phyloP scores from a whole-genome alignment of 2,797 vertebrate genomes.

The Sebastes taczanowskii region DNA sequence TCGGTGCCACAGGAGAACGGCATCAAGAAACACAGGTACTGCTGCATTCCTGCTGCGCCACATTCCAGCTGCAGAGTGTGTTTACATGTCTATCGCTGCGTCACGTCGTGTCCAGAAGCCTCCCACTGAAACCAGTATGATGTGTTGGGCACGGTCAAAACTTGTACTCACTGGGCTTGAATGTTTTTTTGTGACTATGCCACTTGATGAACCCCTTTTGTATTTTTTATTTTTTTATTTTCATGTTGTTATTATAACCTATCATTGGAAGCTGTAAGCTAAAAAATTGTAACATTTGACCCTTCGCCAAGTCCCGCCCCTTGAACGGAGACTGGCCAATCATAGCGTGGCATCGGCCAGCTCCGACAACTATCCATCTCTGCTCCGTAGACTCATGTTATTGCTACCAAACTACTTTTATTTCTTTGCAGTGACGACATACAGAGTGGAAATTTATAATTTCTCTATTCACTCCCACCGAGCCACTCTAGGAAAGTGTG shows the following conservation, averaged over 20 bases:
- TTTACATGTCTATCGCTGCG: neutral
- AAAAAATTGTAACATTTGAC: neutral
- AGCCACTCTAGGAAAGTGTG: neutral
- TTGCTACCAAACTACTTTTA: too few species aligned
- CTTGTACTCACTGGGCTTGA: neutral
- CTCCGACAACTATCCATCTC: too few species aligned
- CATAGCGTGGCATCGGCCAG: too few species aligned
- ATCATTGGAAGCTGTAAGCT: neutral
- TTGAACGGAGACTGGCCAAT: too few species aligned
- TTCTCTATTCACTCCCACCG: neutral
- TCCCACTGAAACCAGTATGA: neutral
- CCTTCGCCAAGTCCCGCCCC: too few species aligned
- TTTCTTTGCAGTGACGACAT: neutral
- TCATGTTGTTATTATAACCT: neutral
- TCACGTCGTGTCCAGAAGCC: neutral
- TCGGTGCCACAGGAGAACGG: slow-evolving; percentile 89
- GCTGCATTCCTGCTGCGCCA: slow-evolving; percentile 54
- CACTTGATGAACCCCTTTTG: neutral
- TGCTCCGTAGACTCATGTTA: too few species aligned
- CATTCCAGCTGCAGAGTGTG: neutral
- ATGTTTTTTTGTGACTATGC: too few species aligned
- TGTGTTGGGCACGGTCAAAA: neutral
- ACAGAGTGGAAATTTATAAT: neutral
- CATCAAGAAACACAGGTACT: slow-evolving; percentile 90
- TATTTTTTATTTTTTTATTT: neutral